Conservation (phyloP, 2,113 vertebrate genomes). For the Pygoscelis adeliae region DNA sequence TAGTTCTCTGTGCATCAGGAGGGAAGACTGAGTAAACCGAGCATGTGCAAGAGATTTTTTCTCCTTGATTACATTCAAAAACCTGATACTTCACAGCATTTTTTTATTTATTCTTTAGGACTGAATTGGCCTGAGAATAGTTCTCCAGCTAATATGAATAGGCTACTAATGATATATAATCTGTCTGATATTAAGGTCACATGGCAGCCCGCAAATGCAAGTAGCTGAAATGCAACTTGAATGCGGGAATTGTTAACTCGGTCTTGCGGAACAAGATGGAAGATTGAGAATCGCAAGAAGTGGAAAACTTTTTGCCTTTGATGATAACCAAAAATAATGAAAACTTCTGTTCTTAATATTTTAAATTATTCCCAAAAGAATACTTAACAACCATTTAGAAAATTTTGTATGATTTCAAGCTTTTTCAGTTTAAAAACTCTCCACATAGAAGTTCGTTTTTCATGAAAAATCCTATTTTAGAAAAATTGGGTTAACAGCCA, state of each 20-base stretch:
- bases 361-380: neutral
- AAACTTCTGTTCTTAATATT: neutral
- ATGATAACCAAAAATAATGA: neutral
- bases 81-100: neutral
- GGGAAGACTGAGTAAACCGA: neutral
- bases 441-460: neutral
- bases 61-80: neutral
- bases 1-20: neutral
- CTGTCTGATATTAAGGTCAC: neutral
- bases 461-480: neutral
- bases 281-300: neutral
- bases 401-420: neutral
- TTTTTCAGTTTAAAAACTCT: neutral
- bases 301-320: neutral
- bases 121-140: neutral
- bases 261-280: neutral
- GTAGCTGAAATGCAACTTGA: neutral
- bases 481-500: neutral
- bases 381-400: neutral
- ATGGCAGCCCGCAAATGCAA: neutral
- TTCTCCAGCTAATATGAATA: neutral
- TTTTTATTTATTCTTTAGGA: neutral
- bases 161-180: neutral
- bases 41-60: neutral
- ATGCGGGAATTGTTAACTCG: neutral